phyloP scores from a whole-genome alignment of 2,113 vertebrate species.

The Cyrtonyx montezumae region DNA sequence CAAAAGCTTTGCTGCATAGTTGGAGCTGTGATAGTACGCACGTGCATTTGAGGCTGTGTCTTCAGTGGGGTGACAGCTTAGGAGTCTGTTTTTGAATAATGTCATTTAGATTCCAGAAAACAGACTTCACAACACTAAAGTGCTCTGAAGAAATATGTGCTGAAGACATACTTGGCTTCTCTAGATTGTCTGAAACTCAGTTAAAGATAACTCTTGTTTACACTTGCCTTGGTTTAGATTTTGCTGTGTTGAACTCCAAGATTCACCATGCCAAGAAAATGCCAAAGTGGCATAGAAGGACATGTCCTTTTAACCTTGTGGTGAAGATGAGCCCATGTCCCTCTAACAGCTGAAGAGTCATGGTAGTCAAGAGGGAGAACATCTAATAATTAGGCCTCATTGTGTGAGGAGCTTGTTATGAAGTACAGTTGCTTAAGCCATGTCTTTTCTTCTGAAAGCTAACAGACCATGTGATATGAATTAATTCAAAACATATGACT shows the following conservation, averaged over 20 bases:
- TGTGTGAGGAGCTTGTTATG: background rate
- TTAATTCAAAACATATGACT: background rate
- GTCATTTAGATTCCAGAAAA: background rate
- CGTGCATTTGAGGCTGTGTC: background rate
- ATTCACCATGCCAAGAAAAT: background rate
- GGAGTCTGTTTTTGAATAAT: background rate
- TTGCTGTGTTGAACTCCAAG: background rate
- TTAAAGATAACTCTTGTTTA: background rate
- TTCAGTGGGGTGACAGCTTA: background rate
- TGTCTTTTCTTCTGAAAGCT: background rate
- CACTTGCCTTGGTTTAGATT: background rate
- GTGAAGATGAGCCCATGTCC: background rate
- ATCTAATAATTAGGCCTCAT: background rate
- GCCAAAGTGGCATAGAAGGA: background rate
- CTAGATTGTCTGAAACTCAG: background rate
- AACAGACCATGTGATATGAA: background rate
- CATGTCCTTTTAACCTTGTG: background rate
- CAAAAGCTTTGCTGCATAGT: background rate
- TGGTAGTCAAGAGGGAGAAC: background rate
- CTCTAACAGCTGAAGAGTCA: background rate
- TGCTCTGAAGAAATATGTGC: background rate
- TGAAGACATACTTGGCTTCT: background rate
- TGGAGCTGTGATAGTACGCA: background rate
- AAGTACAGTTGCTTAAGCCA: background rate
- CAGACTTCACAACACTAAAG: background rate